A percentile compares a stretch with the other conserved stretches of the same genome.
Conservation (phyloP, 2,888 invertebrate species). For the Pteria penguin region DNA sequence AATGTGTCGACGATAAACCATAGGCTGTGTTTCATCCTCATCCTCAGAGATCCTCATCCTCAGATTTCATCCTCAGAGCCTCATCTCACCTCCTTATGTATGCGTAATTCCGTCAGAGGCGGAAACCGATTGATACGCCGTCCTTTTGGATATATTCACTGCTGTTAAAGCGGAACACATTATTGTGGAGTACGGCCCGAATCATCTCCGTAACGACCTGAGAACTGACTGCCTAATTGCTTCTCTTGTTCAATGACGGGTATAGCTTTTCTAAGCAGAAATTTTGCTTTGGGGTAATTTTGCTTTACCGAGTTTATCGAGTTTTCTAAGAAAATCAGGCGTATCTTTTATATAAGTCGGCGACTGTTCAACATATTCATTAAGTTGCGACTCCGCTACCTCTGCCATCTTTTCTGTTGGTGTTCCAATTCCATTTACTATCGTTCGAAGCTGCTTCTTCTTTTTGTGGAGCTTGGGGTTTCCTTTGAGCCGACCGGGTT, state of each 20-base stretch:
- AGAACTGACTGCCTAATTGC: background rate
- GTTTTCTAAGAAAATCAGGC: constrained; percentile 6
- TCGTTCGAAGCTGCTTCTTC: no score
- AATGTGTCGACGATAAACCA: no score
- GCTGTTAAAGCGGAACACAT: background rate
- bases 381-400: no score
- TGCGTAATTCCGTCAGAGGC: constrained; percentile 16
- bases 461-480: no score
- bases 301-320: background rate
- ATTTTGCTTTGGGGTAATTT: background rate
- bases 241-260: constrained; percentile 1
- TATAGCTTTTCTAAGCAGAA: constrained; percentile 12
- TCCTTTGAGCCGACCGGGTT: background rate
- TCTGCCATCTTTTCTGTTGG: no score
- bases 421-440: no score
- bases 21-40: no score
- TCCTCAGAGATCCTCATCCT: no score
- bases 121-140: constrained; percentile 12
- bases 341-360: constrained; percentile 18
- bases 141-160: constrained; percentile 4
- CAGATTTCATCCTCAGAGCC: no score
- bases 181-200: constrained; percentile 8
- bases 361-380: constrained; percentile 1
- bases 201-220: background rate
- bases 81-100: constrained; percentile 1